A percentile compares a stretch with the other conserved stretches of the same genome.
These are phyloP conservation scores for Onychomys torridus DNA, from an alignment of 2,797 vertebrate genomes.

Conservation along the genomic window DNA sequence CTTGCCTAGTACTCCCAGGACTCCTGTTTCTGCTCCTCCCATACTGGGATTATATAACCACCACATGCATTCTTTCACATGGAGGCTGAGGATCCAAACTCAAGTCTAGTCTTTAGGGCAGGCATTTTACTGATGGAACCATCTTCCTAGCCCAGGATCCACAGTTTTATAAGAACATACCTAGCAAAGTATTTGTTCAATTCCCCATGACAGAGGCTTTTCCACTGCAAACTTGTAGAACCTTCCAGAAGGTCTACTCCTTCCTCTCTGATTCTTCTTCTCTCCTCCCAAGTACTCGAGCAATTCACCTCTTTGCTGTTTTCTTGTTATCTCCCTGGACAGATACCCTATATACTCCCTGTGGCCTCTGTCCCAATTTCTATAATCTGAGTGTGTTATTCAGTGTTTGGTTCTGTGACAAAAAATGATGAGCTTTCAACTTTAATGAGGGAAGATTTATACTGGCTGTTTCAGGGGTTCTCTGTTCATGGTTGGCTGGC, in stretches of 20 bases:
- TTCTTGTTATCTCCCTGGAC: rapidly evolving
- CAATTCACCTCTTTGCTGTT: rapidly evolving
- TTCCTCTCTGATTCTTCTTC: rapidly evolving
- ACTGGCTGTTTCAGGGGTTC: background rate
- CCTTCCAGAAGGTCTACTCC: background rate
- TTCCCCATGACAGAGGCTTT: rapidly evolving
- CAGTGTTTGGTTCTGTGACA: background rate
- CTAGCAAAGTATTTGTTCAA: rapidly evolving
- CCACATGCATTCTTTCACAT: background rate
- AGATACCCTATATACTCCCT: too few relatives aligned
- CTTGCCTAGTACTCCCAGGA: background rate
- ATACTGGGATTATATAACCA: background rate
- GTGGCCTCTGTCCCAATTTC: background rate
- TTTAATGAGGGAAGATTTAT: background rate
- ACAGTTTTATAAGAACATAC: rapidly evolving
- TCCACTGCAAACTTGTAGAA: rapidly evolving
- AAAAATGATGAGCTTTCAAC: background rate
- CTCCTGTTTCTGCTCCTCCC: background rate
- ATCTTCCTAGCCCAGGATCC: rapidly evolving
- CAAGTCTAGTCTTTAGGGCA: background rate
- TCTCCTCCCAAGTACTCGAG: rapidly evolving
- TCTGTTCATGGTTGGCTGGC: background rate
- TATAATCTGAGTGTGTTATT: too few relatives aligned
- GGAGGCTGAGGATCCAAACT: background rate
- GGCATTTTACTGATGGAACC: background rate